A percentile compares a stretch with the other conserved stretches of the same genome.
phyloP scores from a whole-genome alignment of 1,140 invertebrate genomes.

The Ips typographus region DNA sequence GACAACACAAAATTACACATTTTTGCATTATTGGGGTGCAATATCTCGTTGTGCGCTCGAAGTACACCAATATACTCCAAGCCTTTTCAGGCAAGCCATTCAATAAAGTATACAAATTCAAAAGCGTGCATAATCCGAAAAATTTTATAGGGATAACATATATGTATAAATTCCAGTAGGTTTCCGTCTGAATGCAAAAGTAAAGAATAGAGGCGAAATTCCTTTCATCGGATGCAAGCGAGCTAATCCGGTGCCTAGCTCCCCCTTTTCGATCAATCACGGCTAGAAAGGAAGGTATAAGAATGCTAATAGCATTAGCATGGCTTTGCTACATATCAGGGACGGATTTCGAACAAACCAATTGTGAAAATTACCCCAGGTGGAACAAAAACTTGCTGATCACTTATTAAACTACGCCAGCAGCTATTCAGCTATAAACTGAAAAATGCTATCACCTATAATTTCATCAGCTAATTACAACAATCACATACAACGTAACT shows the following conservation, averaged over 20 bases:
- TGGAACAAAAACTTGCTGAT: too few relatives aligned
- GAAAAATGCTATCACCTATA: too few relatives aligned
- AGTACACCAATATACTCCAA: not conserved
- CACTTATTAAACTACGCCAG: too few relatives aligned
- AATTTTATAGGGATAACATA: constrained; percentile 26
- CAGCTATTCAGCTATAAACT: too few relatives aligned
- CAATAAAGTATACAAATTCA: constrained; percentile 25
- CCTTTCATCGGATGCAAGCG: constrained; percentile 35
- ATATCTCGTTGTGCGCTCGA: not conserved
- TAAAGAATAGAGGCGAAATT: constrained; percentile 37
- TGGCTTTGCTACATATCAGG: constrained; percentile 21
- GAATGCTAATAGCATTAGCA: constrained; percentile 47
- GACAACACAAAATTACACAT: not conserved
- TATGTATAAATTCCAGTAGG: constrained; percentile 30
- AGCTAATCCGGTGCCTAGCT: constrained; percentile 32
- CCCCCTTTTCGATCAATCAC: constrained; percentile 42
- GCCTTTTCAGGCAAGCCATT: constrained; percentile 2
- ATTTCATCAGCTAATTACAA: too few relatives aligned
- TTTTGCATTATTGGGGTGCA: not conserved
- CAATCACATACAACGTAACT: not conserved
- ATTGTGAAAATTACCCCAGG: not conserved
- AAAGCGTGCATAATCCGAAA: constrained; percentile 22
- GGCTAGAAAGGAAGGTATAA: constrained; percentile 35
- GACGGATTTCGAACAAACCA: not conserved
- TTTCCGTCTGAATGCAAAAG: constrained; percentile 20